Base-by-base conservation (phyloP, 2,888 invertebrate species). In the Aphodius granarius region DNA sequence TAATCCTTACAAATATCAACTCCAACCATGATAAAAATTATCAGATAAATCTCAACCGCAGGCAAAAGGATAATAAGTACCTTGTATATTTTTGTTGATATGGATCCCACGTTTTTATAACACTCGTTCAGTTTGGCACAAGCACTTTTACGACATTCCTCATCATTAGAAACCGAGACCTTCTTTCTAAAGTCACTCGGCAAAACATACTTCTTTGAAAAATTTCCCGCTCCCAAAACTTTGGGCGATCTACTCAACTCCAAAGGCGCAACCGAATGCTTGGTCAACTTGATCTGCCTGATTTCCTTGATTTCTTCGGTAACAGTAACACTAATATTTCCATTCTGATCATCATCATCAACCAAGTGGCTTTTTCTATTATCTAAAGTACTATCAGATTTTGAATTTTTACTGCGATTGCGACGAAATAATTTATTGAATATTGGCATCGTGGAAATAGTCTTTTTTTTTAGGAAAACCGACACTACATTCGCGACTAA, bases 201-300 rank as follows among this genome's bases (percentile, higher is more conserved):
- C 43, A 43, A 43, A 43, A 43, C 43, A 43, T 43, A 43, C 43
- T 43, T 43, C 4, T 43, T 43, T 13, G 43, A 6, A 43, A 43
- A 43, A 43, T 43, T 13, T 9, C 43, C 43, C 6, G 43, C 43
- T 2, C 43, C 4, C 43, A 43, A 43, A 43, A 43, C 43, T 43
- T 43, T 43, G 1, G 68, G 68, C 20, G 68, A 68, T 21, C 21
- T 20, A 68, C n/a, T 68, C 20, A 68, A 20, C 13, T 82, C 81
- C 43, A 79, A 77, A 64, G 83, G 83, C 21, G 81, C 81, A 66
- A 83, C 80, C 73, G 81, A 76, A 68, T 81, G 79, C 72, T 79
- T 82, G 1, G 77, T 75, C 65, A 81, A 77, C 79, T 80, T 80
- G 22, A 78, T 75, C 73, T 75, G 76, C 21, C 75, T 73, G 63